These are phyloP conservation scores for Parelbella ahira DNA, from an alignment of 2,888 invertebrate genomes.

Conservation along the genomic window DNA sequence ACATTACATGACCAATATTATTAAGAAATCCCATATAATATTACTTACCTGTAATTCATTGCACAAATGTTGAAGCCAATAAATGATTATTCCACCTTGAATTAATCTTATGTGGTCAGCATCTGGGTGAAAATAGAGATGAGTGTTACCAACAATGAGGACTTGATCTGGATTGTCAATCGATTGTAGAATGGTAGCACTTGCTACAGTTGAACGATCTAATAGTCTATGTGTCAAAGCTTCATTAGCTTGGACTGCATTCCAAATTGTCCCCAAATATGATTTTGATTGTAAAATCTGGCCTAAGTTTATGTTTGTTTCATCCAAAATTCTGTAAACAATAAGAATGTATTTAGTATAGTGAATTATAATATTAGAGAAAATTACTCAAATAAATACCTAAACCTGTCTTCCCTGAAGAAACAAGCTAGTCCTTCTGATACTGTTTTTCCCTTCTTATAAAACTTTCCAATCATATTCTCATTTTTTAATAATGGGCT, in stretches of 20 bases:
- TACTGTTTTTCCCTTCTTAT: conserved; percentile 86
- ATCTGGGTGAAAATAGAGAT: conserved; percentile 95
- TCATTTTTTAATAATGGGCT: conserved; percentile 76
- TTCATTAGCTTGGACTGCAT: conserved; percentile 79
- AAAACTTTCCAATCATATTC: conserved; percentile 82
- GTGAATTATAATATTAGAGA: too few species aligned
- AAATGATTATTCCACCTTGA: conserved; percentile 88
- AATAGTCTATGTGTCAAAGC: conserved; percentile 80
- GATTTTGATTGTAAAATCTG: conserved; percentile 73
- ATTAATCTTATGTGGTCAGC: conserved; percentile 93
- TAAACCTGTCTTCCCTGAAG: conserved; percentile 85
- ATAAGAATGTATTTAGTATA: too few species aligned
- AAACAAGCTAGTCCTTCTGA: conserved; percentile 92
- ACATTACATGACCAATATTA: too few species aligned
- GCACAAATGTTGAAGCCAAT: conserved; percentile 83
- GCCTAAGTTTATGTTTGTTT: too few species aligned
- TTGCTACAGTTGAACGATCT: conserved; percentile 84
- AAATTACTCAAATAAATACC: conserved; percentile 48
- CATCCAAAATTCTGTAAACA: conserved; percentile 63
- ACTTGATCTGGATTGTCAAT: conserved; percentile 78
- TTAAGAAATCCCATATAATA: too few species aligned
- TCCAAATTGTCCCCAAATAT: conserved; percentile 81
- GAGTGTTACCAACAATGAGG: conserved; percentile 90
- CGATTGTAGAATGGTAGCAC: conserved; percentile 81
- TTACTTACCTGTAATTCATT: conserved; percentile 47